Evolutionary conservation across 2,797 vertebrate species (phyloP).

Genomic region (Sebastes goodei): DNA sequence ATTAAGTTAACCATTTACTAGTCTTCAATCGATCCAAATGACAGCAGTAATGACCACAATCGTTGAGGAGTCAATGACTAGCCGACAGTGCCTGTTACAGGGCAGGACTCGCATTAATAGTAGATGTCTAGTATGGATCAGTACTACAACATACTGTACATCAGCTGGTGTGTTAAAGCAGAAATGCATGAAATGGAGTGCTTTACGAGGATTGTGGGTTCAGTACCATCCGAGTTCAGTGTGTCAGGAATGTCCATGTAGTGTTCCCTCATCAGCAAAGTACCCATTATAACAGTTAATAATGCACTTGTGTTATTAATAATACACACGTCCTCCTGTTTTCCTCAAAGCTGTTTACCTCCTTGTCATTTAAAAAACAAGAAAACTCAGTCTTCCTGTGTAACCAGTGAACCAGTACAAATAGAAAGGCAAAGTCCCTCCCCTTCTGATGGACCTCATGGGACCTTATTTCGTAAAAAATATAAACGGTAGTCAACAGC

Average conservation of each 20-base stretch:
- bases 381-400: not conserved
- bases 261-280: not conserved
- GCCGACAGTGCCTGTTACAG: not conserved
- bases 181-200: not conserved
- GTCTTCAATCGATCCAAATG: constrained; percentile 6
- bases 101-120: not conserved
- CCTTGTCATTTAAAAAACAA: not conserved
- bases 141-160: not conserved
- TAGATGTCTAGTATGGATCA: not conserved
- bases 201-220: not conserved
- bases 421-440: not conserved
- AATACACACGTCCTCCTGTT: not conserved
- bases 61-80: not conserved
- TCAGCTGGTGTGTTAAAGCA: not conserved
- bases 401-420: not conserved
- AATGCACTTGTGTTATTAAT: not conserved
- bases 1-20: constrained; percentile 35
- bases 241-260: not conserved
- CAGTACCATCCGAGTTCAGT: not conserved
- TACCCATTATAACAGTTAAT: not conserved
- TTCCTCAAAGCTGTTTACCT: constrained; percentile 15
- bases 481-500: too few species aligned
- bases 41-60: constrained; percentile 7
- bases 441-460: too few species aligned
- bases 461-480: too few species aligned